Conservation (phyloP, 2,797 vertebrate genomes). For the Coluber constrictor region DNA sequence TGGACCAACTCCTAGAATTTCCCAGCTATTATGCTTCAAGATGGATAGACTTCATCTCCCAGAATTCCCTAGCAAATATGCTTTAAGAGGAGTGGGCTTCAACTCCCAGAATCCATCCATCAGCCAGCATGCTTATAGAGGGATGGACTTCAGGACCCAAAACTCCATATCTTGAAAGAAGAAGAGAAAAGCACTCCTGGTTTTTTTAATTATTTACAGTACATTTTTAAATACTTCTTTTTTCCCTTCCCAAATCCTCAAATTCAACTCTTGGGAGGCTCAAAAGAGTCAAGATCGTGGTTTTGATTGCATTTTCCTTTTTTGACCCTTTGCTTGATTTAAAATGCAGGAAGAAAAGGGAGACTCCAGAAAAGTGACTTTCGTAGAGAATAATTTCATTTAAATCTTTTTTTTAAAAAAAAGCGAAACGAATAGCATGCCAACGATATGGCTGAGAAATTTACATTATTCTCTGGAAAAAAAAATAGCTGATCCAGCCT, state of each 20-base stretch:
- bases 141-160: neutral
- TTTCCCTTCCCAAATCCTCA: neutral
- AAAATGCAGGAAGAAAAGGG: neutral
- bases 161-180: neutral
- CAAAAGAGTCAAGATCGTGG: neutral
- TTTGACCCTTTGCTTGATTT: neutral
- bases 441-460: neutral
- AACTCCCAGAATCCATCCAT: no score
- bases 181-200: neutral
- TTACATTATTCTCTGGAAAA: neutral
- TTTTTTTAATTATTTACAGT: neutral
- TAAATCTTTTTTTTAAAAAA: neutral
- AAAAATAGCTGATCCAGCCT: neutral
- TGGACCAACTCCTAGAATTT: no score
- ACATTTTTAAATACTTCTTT: neutral
- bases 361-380: neutral
- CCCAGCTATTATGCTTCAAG: no score
- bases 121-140: no score
- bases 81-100: no score
- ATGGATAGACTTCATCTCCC: no score
- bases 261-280: neutral
- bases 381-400: neutral
- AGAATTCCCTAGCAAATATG: no score
- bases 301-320: neutral
- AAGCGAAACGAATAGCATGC: neutral